Conservation (phyloP, 2,113 vertebrate species). For the Hirundichthys speculiger region DNA sequence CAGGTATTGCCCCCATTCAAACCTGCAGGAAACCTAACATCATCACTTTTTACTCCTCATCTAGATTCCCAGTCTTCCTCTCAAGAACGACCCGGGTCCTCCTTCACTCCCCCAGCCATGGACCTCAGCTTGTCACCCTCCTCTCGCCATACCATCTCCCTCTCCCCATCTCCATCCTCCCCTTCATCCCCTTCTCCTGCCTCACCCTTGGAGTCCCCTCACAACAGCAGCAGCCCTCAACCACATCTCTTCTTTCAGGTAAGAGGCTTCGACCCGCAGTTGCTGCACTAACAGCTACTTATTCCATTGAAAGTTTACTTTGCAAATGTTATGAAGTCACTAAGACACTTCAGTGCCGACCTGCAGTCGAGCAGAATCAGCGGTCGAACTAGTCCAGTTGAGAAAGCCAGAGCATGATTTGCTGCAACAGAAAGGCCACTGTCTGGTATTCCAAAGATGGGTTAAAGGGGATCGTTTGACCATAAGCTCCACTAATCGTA, state of each 20-base stretch:
- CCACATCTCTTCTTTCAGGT: constrained; percentile 79
- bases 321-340: too few species aligned
- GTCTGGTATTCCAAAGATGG: too few species aligned
- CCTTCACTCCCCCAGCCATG: constrained; percentile 83
- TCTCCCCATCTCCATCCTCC: constrained; percentile 84
- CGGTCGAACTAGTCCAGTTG: too few species aligned
- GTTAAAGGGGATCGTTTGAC: too few species aligned
- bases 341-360: too few species aligned
- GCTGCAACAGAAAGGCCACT: too few species aligned
- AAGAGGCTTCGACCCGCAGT: constrained; percentile 53
- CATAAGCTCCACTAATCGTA: too few species aligned
- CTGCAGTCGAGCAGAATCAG: too few species aligned
- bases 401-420: too few species aligned
- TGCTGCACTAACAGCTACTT: background rate
- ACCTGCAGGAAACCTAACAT: background rate
- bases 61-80: constrained; percentile 66
- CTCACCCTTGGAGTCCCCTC: constrained; percentile 80
- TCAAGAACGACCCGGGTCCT: constrained; percentile 82
- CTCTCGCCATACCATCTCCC: constrained; percentile 80
- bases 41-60: background rate
- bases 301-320: background rate
- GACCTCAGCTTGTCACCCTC: constrained; percentile 91
- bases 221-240: constrained; percentile 80
- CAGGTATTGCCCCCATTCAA: too few species aligned
- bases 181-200: constrained; percentile 75